Base-by-base conservation (phyloP, 1,140 invertebrate genomes). In the Neodiprion virginianus region DNA sequence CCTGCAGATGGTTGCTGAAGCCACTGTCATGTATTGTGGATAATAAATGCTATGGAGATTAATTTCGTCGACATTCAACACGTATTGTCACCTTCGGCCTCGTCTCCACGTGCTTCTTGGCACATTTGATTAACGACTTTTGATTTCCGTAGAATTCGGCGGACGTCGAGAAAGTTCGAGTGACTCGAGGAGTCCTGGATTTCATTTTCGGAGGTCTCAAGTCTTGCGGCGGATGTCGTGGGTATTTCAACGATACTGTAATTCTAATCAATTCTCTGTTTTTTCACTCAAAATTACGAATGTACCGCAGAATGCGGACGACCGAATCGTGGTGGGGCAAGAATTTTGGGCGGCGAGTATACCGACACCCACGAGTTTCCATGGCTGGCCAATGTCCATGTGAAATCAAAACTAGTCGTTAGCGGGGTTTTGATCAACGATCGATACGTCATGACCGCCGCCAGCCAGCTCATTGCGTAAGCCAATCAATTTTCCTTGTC, bases 401-500 rank as follows among this genome's bases (percentile, higher is more conserved):
- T 88, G 5, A 81, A 81, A 23, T 77, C 79, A 5, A 72, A 78
- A 8, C 73, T 73, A 5, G 73, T 81, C 10, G 72, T 89, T 50
- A 86, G 84, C 50, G 91, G 89, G 40, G 83, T 87, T 50, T 76
- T 92, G 47, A 90, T 92, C 79, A 91, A 91, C 75, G 89, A 91
- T 79, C 87, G 87, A 78, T 91, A 91, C 76, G 81, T 92, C 2
- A 71, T 92, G 48, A 91, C 90, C 14, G 85, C 89, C 12, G 90
- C 90, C 1, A 89, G 87, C 68, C 83, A 84, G 72, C 74, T 91
- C 0, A 76, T 89, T 68, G 87, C 87, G 90, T 91, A 86, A 76
- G 82, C 80, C 73, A 53, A 11, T 72, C 1, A 78, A 11, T 65
- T 66, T 47, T 69, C n/a, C 75, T 53, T 1, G 50, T 10, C 11